Evolutionary conservation across 2,888 invertebrate genomes (phyloP), one percentile per base, ranked within the genome.

Genomic region (Diachrysia chrysitis): DNA sequence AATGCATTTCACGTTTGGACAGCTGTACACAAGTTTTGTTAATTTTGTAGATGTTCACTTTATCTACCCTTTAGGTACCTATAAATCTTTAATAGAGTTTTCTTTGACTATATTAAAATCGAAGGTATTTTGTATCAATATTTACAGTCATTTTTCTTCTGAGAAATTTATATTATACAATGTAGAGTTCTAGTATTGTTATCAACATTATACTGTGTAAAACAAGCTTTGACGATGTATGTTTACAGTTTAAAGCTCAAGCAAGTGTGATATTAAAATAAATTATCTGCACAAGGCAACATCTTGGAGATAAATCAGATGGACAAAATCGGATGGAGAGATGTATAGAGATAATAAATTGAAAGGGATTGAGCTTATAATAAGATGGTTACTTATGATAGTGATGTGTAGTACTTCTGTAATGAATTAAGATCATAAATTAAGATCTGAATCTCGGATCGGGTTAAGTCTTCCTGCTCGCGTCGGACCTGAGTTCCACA

Each of bases 1-100:
- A 63, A 69, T 75, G 78, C 80, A 82, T 78, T 82, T 82, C 69
- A 76, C 48, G 71, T 83, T 78, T 73, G 68, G 69, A 78, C 65
- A 66, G 57, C 62, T 69, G 64, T 71, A 63, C 32, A 51, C 25
- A 51, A 12, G 2, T 51, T 51, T 19, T 21, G 19, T 58, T 64
- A 54, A 54, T 42, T 29, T 58, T 46, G 42, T 76, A 73, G 64
- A 66, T 63, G 32, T 68, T 56, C 56, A 67, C 14, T 58, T 60
- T 63, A 37, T 51, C 17, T 46, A 19, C 37, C 42, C 42, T 42
- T 6, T 54, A n/a, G n/a, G n/a, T n/a, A 54, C 32, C 19, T 46
- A 62, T 46, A 25, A 21, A 51, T 21, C 62, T 12, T 54, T 16
- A 54, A 23, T 25, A 54, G 25, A 6, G 6, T 25, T 54, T 25